Evolutionary conservation across 2,113 vertebrate species (phyloP), one percentile per base, ranked within the genome.

Genomic region (Cervus canadensis): DNA sequence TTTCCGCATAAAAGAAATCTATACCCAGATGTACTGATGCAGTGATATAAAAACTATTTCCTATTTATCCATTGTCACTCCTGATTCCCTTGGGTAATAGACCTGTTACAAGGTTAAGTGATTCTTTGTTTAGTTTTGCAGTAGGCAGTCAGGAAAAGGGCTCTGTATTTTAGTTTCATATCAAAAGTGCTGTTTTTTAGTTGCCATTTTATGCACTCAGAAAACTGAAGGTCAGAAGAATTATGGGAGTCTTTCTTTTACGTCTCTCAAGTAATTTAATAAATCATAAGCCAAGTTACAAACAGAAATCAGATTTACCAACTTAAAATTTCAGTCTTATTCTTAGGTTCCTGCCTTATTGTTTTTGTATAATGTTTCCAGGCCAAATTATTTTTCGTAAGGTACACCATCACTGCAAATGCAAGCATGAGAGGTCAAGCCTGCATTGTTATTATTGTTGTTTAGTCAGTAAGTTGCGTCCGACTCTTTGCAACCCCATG

Each of bases 121-220:
- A 76, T 19, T 86, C 59, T 54, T 81, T 74, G 33, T 25, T 87
- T 26, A n/a, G 9, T 48, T n/a, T 57, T 71, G 59, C 19, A 56
- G 7, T n/a, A 5, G 19, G 12, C 57, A 54, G 74, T 12, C 59
- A 71, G 2, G 12, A 26, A 16, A 3, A 0, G 0, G 9, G 2
- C 13, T 95, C 57, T 74, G 9, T 28, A 14, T 84, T n/a, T 48
- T 36, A 45, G 56, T 48, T 67, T 89, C 33, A 40, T 78, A 43
- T 40, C 11, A 1, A 43, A 79, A 84, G 36, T 5, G 6, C 57
- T 56, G 4, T 19, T 45, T 17, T 67, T 79, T 16, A 81, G 71
- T 81, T 79, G 67, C 59, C 25, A 25, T 91, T 50, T 71, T 54
- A 43, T 23, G 40, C 30, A 45, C 45, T 43, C 57, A 74, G 48